Evolutionary conservation across 2,113 vertebrate genomes (phyloP), one percentile per base, ranked within the genome.

Genomic region (Ctenodactylus gundi): DNA sequence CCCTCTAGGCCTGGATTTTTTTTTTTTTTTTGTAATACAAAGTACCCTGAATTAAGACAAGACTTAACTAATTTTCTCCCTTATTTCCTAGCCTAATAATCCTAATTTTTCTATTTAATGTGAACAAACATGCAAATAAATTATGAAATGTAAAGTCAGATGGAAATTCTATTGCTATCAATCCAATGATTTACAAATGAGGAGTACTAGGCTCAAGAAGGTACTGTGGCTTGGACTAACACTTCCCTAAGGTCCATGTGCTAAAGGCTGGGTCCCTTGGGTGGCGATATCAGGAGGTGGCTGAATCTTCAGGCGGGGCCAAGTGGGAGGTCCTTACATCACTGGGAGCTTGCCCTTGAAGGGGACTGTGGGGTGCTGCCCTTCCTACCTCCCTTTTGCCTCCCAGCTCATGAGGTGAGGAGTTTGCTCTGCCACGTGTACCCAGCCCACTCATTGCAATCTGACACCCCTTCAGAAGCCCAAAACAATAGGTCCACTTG

Each of bases 111-210:
- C 83, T 83, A 95, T 18, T 95, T 85, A 64, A 91, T 23, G 7
- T 86, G 46, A 85, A 84, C 46, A 87, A 73, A 84, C 62, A 75
- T 36, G 44, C n/a, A 96, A 85, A 80, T 76, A 84, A 85, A 49
- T 64, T 53, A 91, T 85, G 57, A 91, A 90, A 67, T 53, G 68
- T 58, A 88, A 68, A 91, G 41, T 39, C 67, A 77, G 36, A 46
- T n/a, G 55, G 27, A 6, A 76, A 78, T 58, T 80, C 64, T n/a
- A 80, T n/a, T 44, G 31, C 58, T 31, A 83, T 67, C 57, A 93
- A 39, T 80, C 31, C 15, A 83, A 77, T 4, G 49, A 93, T 88
- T 88, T 58, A 64, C 4, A 82, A 57, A n/a, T 29, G 31, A 93
- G 36, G 64, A 62, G 62, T 73, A 29, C 1, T 57, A 58, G 31